Base-by-base conservation (phyloP, 2,888 invertebrate species). In the Amblyjoppa proteus region DNA sequence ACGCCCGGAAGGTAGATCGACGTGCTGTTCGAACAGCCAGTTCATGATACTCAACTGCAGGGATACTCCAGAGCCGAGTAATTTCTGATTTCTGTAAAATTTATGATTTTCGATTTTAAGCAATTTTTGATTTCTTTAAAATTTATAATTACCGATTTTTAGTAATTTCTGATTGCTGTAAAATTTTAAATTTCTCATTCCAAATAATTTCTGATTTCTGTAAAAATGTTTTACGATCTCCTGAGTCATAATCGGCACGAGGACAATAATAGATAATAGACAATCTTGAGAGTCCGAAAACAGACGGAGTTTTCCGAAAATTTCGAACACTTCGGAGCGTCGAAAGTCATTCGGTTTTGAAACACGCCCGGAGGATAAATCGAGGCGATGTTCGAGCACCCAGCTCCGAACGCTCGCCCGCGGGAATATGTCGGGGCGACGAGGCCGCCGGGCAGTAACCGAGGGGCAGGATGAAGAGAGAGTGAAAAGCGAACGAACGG, bases 401-500 rank as follows among this genome's bases (percentile, higher is more conserved):
- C 78, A 45, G 76, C 51, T 70, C 64, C 25, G 20, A 53, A 61
- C 25, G 61, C 61, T 70, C 56, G 75, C 61, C n/a, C 25, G 58
- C 70, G 70, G 28, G 49, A 70, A 78, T 41, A 9, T 9, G 61
- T 31, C 45, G n/a, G 70, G 71, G 49, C 78, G 84, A 81, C 70
- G 80, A 76, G 61, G 70, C 80, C 64, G 51, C 45, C 66, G 76
- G 80, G 68, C 76, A 76, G 76, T 70, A 49, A 53, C 45, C 16
- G 61, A 51, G 13, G 34, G 71, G 31, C 73, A 79, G 28, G 76
- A 80, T 51, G 51, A 41, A n/a, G 66, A n/a, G 61, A 34, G 69
- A 76, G 76, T 70, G 51, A 73, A 74, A 58, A 80, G 64, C 75
- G 56, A 71, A 51, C 83, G 75, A 74, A 76, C 74, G 68, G 71